Base-by-base conservation (phyloP, 2,888 invertebrate species). In the Campoplex capitator region DNA sequence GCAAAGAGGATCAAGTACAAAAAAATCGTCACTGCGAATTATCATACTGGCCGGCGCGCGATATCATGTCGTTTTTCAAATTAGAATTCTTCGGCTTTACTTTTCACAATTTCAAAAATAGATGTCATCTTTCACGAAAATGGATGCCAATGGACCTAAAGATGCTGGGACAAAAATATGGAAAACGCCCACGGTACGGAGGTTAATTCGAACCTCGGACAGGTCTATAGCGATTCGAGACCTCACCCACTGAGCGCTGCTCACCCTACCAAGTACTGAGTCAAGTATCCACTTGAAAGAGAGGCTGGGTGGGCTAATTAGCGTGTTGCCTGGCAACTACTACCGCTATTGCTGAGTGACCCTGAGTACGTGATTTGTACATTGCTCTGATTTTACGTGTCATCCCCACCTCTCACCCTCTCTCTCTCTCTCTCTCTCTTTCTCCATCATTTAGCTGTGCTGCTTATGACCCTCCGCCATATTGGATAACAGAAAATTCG, bases 251-350 rank as follows among this genome's bases (percentile, higher is more conserved):
- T 51, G 74, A 74, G 38, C 54, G 54, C 54, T 74, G 74, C 56
- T 74, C 74, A 74, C 77, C 67, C 65, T 93, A 92, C 91, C 92
- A 92, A 93, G 93, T 92, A 93, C 93, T 90, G 74, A 84, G 92
- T 94, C 91, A 92, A 94, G 94, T 94, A 93, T 92, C 94, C 93
- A 93, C 94, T 94, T 92, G 89, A 94, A 93, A 93, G 93, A 94
- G 93, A 93, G 92, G 93, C 93, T 92, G 94, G 93, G 92, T 94
- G 94, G 93, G 94, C 94, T 94, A 94, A 94, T 94, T 94, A 94
- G 93, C 93, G 92, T 92, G 94, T 94, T 94, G 94, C 94, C 91
- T 92, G 92, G 94, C 92, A 93, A 94, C 94, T 86, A 77, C 79
- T 56, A 38, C 84, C 79, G 75, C 78, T 78, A 67, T 58, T 65